A percentile compares a stretch with the other conserved stretches of the same genome.
Evolutionary conservation across 64 coral and sea anemone species (phyloP).

Genomic region (Montipora cactus): DNA sequence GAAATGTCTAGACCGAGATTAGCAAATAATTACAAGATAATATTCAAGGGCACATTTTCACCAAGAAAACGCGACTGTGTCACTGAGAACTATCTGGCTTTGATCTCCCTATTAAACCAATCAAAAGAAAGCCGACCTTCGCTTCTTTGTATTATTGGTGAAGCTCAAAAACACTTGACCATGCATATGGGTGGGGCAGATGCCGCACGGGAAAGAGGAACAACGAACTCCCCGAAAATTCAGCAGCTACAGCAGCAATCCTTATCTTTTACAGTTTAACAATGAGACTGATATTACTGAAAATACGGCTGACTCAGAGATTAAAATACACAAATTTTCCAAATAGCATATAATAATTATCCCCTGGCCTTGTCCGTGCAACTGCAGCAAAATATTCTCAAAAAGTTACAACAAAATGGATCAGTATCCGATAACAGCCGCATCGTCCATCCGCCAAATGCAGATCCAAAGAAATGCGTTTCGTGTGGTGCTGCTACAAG

Average conservation of each 20-base stretch:
- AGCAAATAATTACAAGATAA: background rate
- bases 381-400: background rate
- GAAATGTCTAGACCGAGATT: slow-evolving; percentile 45
- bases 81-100: background rate
- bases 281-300: no score
- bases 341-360: no score
- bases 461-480: background rate
- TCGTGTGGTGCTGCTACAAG: background rate
- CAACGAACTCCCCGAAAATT: no score
- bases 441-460: background rate
- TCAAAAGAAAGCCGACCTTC: background rate
- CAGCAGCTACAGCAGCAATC: no score
- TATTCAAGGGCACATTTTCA: background rate
- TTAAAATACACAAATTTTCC: no score
- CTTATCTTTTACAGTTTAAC: no score
- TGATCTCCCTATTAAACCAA: background rate
- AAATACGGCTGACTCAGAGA: no score
- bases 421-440: background rate
- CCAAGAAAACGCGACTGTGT: background rate
- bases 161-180: no score
- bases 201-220: no score
- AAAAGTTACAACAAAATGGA: background rate
- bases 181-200: no score
- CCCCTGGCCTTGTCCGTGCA: background rate
- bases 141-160: no score